Evolutionary conservation across 2,888 invertebrate species (phyloP).

Genomic region (Ashinkailepas kermadecensis): DNA sequence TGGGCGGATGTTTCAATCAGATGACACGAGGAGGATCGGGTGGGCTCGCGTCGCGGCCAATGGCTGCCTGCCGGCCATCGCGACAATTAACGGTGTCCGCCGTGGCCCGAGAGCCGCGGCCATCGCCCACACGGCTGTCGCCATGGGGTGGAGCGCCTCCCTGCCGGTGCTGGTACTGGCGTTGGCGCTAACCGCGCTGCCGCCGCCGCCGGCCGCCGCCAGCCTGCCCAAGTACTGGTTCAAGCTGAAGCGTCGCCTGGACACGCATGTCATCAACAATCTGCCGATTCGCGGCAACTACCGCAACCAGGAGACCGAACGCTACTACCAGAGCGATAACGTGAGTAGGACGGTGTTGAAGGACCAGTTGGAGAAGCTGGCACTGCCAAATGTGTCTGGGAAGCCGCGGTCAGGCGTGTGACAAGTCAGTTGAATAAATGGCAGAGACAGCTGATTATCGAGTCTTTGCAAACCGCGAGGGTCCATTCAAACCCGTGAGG

Average conservation of each 20-base stretch:
- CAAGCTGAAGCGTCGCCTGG: constrained; percentile 14
- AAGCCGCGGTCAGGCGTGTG: no score
- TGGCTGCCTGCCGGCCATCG: background rate
- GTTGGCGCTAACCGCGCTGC: background rate
- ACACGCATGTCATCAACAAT: background rate
- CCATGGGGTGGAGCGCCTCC: background rate
- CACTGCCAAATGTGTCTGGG: no score
- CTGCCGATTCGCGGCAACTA: constrained; percentile 41
- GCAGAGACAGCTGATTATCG: no score
- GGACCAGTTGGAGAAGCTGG: no score
- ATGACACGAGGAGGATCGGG: background rate
- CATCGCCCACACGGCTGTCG: background rate
- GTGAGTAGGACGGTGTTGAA: constrained; percentile 44
- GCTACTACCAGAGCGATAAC: constrained; percentile 58
- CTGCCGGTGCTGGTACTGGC: background rate
- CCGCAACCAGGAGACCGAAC: constrained; percentile 51
- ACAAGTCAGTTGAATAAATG: no score
- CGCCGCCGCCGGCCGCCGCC: background rate
- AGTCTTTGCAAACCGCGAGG: no score
- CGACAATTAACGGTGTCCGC: background rate
- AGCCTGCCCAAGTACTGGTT: constrained; percentile 22
- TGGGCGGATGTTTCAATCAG: background rate
- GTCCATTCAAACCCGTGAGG: no score
- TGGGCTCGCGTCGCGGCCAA: background rate
- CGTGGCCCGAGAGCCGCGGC: background rate